These are phyloP conservation scores for Neotragus pygmaeus DNA, from an alignment of 2,113 vertebrate genomes.

Conservation along the genomic window DNA sequence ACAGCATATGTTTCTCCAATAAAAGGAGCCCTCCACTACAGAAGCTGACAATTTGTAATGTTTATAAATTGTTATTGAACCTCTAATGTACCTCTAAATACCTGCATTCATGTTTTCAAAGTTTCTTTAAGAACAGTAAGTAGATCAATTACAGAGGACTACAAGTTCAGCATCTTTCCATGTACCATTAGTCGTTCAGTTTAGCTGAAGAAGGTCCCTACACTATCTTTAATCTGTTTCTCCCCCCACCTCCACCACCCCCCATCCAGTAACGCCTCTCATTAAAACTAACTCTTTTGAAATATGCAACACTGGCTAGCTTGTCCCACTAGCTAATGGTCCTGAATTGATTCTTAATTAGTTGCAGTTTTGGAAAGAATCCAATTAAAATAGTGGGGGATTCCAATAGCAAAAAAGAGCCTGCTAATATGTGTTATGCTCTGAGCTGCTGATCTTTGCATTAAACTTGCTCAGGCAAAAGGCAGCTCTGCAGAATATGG, in stretches of 20 bases:
- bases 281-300: conserved; percentile 92
- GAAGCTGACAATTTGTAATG: conserved; percentile 74
- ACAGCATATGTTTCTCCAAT: conserved; percentile 73
- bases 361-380: conserved; percentile 93
- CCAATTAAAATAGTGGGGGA: conserved; percentile 86
- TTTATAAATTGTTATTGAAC: conserved; percentile 95
- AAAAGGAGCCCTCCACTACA: conserved; percentile 44
- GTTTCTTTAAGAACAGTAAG: conserved; percentile 90
- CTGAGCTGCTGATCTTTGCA: conserved; percentile 55
- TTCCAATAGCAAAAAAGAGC: conserved; percentile 66
- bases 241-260: background rate
- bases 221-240: conserved; percentile 92
- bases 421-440: conserved; percentile 29
- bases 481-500: conserved; percentile 70
- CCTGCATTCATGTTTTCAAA: conserved; percentile 88
- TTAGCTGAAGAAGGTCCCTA: conserved; percentile 88
- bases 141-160: conserved; percentile 96
- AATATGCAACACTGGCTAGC: conserved; percentile 92
- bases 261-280: conserved; percentile 85
- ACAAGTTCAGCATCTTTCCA: conserved; percentile 98
- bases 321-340: conserved; percentile 93
- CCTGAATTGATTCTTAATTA: conserved; percentile 99
- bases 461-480: conserved; percentile 56
- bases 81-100: conserved; percentile 89
- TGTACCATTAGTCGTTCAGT: conserved; percentile 90